phyloP scores from a whole-genome alignment of 1,140 invertebrate species.

The Orussus abietinus region DNA sequence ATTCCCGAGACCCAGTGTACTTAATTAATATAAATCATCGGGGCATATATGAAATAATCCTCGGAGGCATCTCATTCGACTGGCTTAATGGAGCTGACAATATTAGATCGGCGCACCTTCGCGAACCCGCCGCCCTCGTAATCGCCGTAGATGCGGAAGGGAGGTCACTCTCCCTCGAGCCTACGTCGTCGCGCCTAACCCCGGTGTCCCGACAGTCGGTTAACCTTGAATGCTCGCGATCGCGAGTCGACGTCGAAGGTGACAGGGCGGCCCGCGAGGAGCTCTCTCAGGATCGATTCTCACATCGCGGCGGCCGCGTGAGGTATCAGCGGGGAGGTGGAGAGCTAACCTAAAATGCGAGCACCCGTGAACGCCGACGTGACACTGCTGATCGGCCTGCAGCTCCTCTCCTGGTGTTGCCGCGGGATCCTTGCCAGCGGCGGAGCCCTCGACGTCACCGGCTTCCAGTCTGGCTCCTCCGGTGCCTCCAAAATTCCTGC shows the following conservation, averaged over 20 bases:
- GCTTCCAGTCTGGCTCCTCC: constrained; percentile 33
- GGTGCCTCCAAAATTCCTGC: constrained; percentile 32
- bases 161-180: too few relatives aligned
- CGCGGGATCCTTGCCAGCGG: constrained; percentile 35
- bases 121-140: too few relatives aligned
- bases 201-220: too few relatives aligned
- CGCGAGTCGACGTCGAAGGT: constrained; percentile 15
- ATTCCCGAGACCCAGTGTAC: too few relatives aligned
- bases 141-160: too few relatives aligned
- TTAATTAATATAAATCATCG: too few relatives aligned
- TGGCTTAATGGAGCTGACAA: too few relatives aligned
- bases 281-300: constrained; percentile 5
- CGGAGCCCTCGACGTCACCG: constrained; percentile 42
- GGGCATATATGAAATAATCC: too few relatives aligned
- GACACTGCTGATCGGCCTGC: constrained; percentile 39
- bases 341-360: constrained; percentile 49
- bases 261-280: constrained; percentile 17
- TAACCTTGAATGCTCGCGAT: constrained; percentile 29
- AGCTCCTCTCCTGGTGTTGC: constrained; percentile 39
- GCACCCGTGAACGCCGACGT: constrained; percentile 36
- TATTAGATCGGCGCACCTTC: too few relatives aligned
- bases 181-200: too few relatives aligned
- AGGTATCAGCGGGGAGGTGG: constrained; percentile 30
- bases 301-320: constrained; percentile 11
- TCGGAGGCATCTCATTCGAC: too few relatives aligned